Evolutionary conservation across 2,797 vertebrate genomes (phyloP).

Genomic region (Arctocebus calabarensis): DNA sequence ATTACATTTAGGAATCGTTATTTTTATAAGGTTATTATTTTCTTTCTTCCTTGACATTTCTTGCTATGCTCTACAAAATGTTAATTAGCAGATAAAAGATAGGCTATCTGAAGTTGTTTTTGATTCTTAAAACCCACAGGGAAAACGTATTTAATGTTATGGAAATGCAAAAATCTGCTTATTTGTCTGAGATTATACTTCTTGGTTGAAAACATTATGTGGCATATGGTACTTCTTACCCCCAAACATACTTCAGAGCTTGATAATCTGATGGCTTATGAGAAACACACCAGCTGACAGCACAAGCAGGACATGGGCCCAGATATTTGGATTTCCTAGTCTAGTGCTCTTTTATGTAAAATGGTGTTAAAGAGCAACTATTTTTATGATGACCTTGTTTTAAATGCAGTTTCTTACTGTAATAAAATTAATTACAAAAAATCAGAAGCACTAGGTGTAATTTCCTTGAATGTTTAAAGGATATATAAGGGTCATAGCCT

Average conservation of each 20-base stretch:
- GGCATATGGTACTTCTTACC: neutral
- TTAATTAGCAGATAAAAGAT: constrained; percentile 52
- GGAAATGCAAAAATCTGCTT: constrained; percentile 40
- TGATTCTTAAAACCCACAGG: neutral
- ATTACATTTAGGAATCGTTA: constrained; percentile 26
- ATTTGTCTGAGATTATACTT: constrained; percentile 23
- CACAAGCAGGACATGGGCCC: neutral
- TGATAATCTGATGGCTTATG: neutral
- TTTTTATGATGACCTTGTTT: neutral
- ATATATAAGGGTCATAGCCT: neutral
- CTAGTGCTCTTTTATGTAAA: neutral
- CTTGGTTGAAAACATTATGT: constrained; percentile 18
- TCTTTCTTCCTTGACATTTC: constrained; percentile 31
- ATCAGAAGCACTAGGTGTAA: neutral
- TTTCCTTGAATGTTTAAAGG: neutral
- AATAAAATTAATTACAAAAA: neutral
- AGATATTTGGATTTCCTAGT: neutral
- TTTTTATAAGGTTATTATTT: constrained; percentile 24
- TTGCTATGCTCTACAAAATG: constrained; percentile 46
- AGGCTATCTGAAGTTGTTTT: constrained; percentile 32
- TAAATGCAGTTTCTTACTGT: neutral
- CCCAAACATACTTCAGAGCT: neutral
- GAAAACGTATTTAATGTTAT: constrained; percentile 53
- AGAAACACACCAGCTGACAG: neutral
- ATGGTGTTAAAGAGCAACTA: neutral